Conservation (phyloP, 2,888 invertebrate genomes). For the Lepidonotus clava region DNA sequence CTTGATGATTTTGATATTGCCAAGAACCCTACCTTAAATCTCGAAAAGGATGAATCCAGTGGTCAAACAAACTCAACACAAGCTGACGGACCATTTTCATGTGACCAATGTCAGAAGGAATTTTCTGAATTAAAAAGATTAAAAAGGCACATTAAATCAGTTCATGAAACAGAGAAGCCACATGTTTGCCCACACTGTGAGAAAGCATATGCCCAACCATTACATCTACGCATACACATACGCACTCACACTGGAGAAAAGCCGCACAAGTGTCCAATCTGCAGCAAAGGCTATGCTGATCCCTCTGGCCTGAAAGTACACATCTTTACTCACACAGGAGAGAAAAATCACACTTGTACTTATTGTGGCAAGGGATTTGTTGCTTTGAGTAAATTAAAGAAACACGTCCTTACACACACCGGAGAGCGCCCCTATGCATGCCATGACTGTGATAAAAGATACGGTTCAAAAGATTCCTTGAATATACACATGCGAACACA, state of each 20-base stretch:
- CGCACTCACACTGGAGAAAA: not conserved
- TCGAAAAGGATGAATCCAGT: not conserved
- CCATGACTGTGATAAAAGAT: not conserved
- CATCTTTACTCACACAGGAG: constrained; percentile 2
- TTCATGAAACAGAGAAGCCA: not conserved
- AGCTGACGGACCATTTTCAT: not conserved
- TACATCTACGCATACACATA: not conserved
- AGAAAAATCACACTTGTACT: not conserved
- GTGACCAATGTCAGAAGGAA: not conserved
- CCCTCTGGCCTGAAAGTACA: not conserved
- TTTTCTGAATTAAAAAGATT: not conserved
- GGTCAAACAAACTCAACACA: not conserved
- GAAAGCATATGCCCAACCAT: not conserved
- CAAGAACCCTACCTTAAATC: not conserved
- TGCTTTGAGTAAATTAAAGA: not conserved
- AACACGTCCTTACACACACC: not conserved
- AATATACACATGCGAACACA: not conserved
- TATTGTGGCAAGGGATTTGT: not conserved
- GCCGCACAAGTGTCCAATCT: not conserved
- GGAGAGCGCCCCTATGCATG: not conserved
- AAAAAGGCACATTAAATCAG: not conserved
- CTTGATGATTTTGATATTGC: not conserved
- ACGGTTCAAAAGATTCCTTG: not conserved
- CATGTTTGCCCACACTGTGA: not conserved
- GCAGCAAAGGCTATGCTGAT: not conserved